phyloP scores from a whole-genome alignment of 2,113 vertebrate genomes.

The Verasper variegatus region DNA sequence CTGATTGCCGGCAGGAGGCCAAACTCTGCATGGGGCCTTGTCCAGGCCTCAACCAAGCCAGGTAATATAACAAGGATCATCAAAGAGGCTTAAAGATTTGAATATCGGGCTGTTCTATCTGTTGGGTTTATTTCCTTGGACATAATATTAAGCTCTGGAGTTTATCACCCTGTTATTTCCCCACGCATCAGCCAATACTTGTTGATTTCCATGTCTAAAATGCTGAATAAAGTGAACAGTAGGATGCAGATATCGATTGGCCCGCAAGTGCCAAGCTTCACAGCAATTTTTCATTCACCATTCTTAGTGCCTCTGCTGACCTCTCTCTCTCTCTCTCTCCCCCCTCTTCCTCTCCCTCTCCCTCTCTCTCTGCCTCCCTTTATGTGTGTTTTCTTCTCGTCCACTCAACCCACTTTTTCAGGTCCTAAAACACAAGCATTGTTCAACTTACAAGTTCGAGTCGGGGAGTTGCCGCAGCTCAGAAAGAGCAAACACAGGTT shows the following conservation, averaged over 20 bases:
- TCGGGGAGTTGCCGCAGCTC: constrained; percentile 88
- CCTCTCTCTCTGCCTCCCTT: neutral
- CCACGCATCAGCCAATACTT: constrained; percentile 23
- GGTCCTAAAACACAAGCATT: constrained; percentile 83
- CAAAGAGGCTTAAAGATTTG: neutral
- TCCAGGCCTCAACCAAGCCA: constrained; percentile 90
- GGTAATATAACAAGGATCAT: constrained; percentile 73
- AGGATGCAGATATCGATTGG: constrained; percentile 51
- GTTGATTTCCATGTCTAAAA: constrained; percentile 43
- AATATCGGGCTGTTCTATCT: neutral
- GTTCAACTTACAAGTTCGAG: constrained; percentile 84
- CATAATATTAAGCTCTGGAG: constrained; percentile 19
- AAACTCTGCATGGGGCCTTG: constrained; percentile 92
- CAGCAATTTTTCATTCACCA: constrained; percentile 28
- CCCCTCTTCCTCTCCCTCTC: neutral
- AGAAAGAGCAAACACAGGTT: constrained; percentile 88
- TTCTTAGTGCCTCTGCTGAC: neutral
- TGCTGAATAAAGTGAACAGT: constrained; percentile 53
- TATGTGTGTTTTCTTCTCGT: constrained; percentile 6
- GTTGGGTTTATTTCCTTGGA: neutral
- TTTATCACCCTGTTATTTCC: constrained; percentile 18
- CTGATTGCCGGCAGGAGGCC: constrained; percentile 92
- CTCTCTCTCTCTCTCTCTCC: neutral
- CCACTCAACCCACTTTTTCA: constrained; percentile 14
- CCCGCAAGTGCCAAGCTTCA: constrained; percentile 40